Evolutionary conservation across 35 echinoderm and acorn worm species (phyloP).

Genomic region (Nesometra sesokonis): DNA sequence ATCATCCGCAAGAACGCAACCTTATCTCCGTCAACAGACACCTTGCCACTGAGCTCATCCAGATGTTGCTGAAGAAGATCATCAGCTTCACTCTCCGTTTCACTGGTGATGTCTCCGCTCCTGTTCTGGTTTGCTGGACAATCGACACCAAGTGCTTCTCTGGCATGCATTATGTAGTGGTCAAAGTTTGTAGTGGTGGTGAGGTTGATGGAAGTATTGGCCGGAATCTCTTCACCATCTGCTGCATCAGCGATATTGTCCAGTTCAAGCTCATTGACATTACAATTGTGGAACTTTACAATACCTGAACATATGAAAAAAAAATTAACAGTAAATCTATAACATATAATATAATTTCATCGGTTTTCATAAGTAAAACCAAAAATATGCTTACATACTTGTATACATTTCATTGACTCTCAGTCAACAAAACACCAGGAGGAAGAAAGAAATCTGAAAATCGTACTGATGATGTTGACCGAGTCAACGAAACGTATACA

Average conservation of each 20-base stretch:
- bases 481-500: too few species aligned
- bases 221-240: constrained; percentile 1
- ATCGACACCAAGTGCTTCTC: constrained; percentile 79
- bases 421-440: too few species aligned
- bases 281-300: constrained; percentile 77
- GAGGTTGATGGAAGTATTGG: constrained; percentile 20
- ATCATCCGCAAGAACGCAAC: constrained; percentile 12
- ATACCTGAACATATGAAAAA: constrained; percentile 42
- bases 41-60: constrained; percentile 62
- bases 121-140: constrained; percentile 15
- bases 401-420: too few species aligned
- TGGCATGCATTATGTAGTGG: constrained; percentile 90
- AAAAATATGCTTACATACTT: too few species aligned
- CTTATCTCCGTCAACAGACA: constrained; percentile 22
- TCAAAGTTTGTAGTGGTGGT: constrained; percentile 65
- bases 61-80: constrained; percentile 83
- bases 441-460: too few species aligned
- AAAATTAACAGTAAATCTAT: background rate
- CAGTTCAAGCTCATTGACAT: constrained; percentile 65
- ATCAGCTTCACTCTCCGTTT: constrained; percentile 94
- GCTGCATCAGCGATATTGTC: constrained; percentile 3
- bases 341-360: too few species aligned
- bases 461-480: too few species aligned
- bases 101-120: constrained; percentile 61
- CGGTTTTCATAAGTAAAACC: too few species aligned